phyloP scores from a whole-genome alignment of 2,888 invertebrate species.

The Drosophila cyrtoloma region DNA sequence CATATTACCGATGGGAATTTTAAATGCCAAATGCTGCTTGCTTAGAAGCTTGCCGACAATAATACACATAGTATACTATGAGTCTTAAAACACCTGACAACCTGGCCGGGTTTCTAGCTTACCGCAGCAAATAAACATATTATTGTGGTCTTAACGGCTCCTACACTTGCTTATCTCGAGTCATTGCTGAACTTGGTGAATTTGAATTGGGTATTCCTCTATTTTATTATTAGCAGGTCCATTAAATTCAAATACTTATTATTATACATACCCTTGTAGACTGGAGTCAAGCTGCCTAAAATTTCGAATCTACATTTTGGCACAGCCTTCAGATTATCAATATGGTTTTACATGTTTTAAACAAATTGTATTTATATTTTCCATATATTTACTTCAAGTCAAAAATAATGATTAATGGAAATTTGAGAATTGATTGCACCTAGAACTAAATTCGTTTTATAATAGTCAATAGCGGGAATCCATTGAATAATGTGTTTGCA shows the following conservation, averaged over 20 bases:
- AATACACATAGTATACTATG: not conserved
- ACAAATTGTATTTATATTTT: not conserved
- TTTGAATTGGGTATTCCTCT: not conserved
- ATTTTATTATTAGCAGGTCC: not conserved
- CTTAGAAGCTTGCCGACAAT: not conserved
- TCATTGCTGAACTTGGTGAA: not conserved
- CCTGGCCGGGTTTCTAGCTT: not conserved
- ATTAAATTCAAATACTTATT: not conserved
- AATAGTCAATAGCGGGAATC: not conserved
- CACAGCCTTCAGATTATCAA: not conserved
- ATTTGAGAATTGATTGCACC: not conserved
- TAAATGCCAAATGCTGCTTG: conserved; percentile 8
- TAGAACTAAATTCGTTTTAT: not conserved
- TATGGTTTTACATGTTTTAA: not conserved
- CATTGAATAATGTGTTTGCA: not conserved
- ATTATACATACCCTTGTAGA: not conserved
- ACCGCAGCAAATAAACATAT: not conserved
- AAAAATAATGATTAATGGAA: not conserved
- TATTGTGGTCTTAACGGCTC: not conserved
- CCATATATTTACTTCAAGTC: not conserved
- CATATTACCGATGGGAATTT: conserved; percentile 5
- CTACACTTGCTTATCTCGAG: not conserved
- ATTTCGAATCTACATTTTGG: not conserved
- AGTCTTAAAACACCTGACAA: not conserved
- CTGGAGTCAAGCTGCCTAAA: not conserved